A percentile compares a stretch with the other conserved stretches of the same genome.
Conservation (phyloP, 2,113 vertebrate species). For the Xenopus borealis region DNA sequence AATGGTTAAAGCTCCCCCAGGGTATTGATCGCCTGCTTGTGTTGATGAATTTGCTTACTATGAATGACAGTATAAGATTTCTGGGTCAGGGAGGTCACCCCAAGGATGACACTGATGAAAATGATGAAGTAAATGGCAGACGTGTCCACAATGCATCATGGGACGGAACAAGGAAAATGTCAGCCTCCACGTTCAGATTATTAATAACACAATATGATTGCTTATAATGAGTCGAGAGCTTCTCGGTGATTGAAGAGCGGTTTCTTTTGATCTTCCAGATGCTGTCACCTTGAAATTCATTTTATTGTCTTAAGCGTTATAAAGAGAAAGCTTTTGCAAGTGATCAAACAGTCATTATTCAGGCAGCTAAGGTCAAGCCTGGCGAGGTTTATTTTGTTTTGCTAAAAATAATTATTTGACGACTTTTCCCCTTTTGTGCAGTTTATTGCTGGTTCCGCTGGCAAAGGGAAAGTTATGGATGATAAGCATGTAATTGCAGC, state of each 20-base stretch:
- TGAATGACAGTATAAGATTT: constrained; percentile 86
- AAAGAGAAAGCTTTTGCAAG: constrained; percentile 46
- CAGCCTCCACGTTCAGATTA: constrained; percentile 65
- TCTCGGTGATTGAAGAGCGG: constrained; percentile 71
- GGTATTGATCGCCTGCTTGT: constrained; percentile 70
- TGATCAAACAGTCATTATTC: constrained; percentile 50
- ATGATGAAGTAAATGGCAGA: constrained; percentile 79
- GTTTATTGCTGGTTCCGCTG: neutral
- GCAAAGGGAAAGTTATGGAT: neutral
- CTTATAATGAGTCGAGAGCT: constrained; percentile 75
- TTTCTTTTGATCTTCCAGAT: constrained; percentile 77
- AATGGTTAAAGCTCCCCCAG: constrained; percentile 78
- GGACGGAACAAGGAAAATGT: constrained; percentile 76
- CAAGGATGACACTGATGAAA: constrained; percentile 74
- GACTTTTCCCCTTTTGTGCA: constrained; percentile 19
- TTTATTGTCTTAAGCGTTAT: constrained; percentile 57
- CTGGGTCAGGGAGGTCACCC: constrained; percentile 76
- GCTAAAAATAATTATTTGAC: constrained; percentile 34
- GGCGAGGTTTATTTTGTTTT: constrained; percentile 24
- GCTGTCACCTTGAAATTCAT: constrained; percentile 68
- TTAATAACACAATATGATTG: constrained; percentile 79
- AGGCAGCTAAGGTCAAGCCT: constrained; percentile 37
- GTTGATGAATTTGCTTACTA: constrained; percentile 86
- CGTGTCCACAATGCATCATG: constrained; percentile 74
- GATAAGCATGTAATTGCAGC: neutral